Evolutionary conservation across 2,888 invertebrate species (phyloP).

Genomic region (Melieria omissa): DNA sequence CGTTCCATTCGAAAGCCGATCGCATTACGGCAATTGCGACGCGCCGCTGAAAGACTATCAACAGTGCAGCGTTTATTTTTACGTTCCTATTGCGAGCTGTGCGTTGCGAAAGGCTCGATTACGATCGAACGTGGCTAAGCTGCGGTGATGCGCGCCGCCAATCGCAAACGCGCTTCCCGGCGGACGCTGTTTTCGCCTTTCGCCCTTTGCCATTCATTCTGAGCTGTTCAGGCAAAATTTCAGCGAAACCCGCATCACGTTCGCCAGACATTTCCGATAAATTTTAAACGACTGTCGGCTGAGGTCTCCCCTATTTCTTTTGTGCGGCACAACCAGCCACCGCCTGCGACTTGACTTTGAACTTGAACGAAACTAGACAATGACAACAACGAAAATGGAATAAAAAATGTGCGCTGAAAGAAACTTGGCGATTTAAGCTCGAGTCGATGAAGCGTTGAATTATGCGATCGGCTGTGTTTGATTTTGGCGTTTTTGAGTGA

Average conservation of each 20-base stretch:
- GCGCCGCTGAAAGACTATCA: too few relatives aligned
- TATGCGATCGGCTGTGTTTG: neutral
- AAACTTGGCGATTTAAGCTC: neutral
- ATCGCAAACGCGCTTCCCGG: neutral
- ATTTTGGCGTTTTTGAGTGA: neutral
- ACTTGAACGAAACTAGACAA: conserved; percentile 20
- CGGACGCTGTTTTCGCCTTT: too few relatives aligned
- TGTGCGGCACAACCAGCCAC: neutral
- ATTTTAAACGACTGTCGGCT: conserved; percentile 21
- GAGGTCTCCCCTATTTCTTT: neutral
- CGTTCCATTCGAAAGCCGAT: too few relatives aligned
- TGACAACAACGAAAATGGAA: neutral
- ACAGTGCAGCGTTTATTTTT: too few relatives aligned
- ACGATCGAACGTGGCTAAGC: neutral
- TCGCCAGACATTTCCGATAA: conserved; percentile 19
- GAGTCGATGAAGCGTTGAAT: conserved; percentile 13
- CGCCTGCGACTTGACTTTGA: conserved; percentile 30
- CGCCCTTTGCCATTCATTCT: too few relatives aligned
- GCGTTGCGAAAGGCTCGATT: neutral
- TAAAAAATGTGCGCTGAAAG: neutral
- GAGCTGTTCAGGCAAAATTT: neutral
- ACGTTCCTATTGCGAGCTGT: too few relatives aligned
- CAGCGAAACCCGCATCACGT: neutral
- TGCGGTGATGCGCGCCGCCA: neutral
- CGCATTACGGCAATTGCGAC: too few relatives aligned